Evolutionary conservation across 1,140 invertebrate species (phyloP), one percentile per base, ranked within the genome.

Genomic region (Maniola jurtina): DNA sequence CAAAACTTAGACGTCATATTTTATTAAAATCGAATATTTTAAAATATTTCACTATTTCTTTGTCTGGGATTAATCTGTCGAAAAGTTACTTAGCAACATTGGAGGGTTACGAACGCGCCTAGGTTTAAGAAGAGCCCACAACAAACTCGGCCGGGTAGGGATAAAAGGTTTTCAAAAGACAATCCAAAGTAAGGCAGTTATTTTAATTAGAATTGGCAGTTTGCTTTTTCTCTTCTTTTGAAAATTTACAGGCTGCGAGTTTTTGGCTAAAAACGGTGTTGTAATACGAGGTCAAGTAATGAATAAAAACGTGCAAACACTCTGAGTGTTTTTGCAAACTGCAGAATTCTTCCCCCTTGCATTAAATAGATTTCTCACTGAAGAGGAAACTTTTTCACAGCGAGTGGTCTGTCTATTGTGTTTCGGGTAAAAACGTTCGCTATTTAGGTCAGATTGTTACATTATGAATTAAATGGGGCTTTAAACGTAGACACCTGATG

Each of bases 291-390:
- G 54, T 64, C 54, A 64, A 57, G 61, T 45, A 47, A 52, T 16
- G 25, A 64, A 56, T 64, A n/a, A 64, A 64, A 54, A 40, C 54
- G 52, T 25, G 33, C 40, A 54, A 64, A 55, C 62, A 64, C 54
- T 64, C 40, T 50, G 36, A 56, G 42, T 54, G 52, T 54, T 45
- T 64, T 57, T 57, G 47, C 42, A 48, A 57, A 64, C 42, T 33
- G 34, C 42, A 33, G 52, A 64, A 64, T 63, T 52, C 48, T 54
- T 56, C 55, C 55, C 16, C 38, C 7, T 57, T 57, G 34, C 54
- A 56, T 64, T 47, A 57, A 57, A 57, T 64, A 61, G 50, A 52
- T 52, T 61, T 61, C 36, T 50, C 36, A 52, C 47, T 61, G 16
- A 40, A 61, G 60, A 25, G 60, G 48, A 61, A 61, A 52, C 34